Evolutionary conservation across 2,888 invertebrate species (phyloP).

Genomic region (Amblyteles armatorius): DNA sequence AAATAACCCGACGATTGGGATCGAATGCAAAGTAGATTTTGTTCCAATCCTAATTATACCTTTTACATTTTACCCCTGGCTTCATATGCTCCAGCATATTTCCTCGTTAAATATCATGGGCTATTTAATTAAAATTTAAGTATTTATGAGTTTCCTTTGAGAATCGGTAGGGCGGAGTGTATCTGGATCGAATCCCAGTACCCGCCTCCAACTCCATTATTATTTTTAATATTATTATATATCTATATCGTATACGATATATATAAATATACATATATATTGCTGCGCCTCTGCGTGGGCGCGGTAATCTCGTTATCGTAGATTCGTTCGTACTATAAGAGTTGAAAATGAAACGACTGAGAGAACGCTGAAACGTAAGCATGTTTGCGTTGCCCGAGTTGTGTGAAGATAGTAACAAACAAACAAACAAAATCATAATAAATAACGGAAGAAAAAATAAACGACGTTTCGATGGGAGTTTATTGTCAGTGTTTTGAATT

Average conservation of each 20-base stretch:
- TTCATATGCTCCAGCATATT: constrained; percentile 16
- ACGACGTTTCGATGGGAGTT: not conserved
- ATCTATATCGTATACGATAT: not conserved
- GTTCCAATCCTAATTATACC: constrained; percentile 6
- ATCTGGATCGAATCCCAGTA: constrained; percentile 12
- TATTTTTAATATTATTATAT: constrained; percentile 26
- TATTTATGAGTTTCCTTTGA: constrained; percentile 62
- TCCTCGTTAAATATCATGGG: constrained; percentile 20
- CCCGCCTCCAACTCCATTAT: constrained; percentile 14
- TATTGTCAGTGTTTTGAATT: not conserved
- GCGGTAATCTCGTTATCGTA: constrained; percentile 18
- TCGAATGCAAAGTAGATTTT: constrained; percentile 16
- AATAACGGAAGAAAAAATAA: not conserved
- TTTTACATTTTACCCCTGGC: not conserved
- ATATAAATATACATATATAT: constrained; percentile 23
- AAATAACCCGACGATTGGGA: constrained; percentile 11
- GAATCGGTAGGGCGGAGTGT: constrained; percentile 16
- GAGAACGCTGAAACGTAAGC: constrained; percentile 17
- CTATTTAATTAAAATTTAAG: constrained; percentile 51
- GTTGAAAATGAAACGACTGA: constrained; percentile 26
- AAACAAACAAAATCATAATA: not conserved
- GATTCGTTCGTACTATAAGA: constrained; percentile 16
- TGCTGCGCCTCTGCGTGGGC: constrained; percentile 5
- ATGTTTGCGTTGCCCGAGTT: constrained; percentile 7
- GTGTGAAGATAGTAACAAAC: constrained; percentile 1